phyloP scores from a whole-genome alignment of 2,888 invertebrate species.

The Incurvaria masculella region DNA sequence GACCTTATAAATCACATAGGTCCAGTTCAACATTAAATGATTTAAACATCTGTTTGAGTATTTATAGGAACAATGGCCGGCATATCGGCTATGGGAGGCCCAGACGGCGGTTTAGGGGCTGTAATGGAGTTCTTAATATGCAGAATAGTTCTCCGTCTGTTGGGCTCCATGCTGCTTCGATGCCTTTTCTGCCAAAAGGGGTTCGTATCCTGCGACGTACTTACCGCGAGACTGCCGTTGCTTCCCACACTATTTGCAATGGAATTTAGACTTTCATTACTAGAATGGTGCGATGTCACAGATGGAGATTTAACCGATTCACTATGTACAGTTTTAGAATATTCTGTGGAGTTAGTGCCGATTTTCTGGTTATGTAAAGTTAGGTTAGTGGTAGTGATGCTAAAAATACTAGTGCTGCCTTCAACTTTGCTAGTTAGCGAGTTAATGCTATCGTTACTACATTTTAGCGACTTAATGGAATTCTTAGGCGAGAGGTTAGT shows the following conservation, averaged over 20 bases:
- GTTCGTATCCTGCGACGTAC: slow-evolving; percentile 39
- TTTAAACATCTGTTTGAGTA: background rate
- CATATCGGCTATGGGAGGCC: slow-evolving; percentile 12
- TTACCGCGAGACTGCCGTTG: background rate
- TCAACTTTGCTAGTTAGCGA: slow-evolving; percentile 31
- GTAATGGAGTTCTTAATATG: slow-evolving; percentile 39
- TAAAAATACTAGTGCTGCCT: slow-evolving; percentile 18
- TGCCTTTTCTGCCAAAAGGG: slow-evolving; percentile 48
- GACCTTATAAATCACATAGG: too few species aligned
- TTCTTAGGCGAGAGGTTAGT: slow-evolving; percentile 53
- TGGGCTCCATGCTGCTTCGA: slow-evolving; percentile 42
- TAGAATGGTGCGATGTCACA: background rate
- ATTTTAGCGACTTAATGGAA: slow-evolving; percentile 48
- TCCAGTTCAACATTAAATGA: too few species aligned
- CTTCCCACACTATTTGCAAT: slow-evolving; percentile 10
- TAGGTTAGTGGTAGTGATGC: slow-evolving; percentile 16
- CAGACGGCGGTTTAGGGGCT: slow-evolving; percentile 7
- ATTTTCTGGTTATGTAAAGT: background rate
- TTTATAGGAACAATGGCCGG: slow-evolving; percentile 10
- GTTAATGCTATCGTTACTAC: slow-evolving; percentile 26
- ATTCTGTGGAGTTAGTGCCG: background rate
- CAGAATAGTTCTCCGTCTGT: slow-evolving; percentile 48
- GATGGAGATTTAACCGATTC: background rate
- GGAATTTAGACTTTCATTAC: background rate
- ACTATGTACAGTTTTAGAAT: too few species aligned